These are phyloP conservation scores for Molothrus ater DNA, from an alignment of 2,797 vertebrate species.

Conservation along the genomic window DNA sequence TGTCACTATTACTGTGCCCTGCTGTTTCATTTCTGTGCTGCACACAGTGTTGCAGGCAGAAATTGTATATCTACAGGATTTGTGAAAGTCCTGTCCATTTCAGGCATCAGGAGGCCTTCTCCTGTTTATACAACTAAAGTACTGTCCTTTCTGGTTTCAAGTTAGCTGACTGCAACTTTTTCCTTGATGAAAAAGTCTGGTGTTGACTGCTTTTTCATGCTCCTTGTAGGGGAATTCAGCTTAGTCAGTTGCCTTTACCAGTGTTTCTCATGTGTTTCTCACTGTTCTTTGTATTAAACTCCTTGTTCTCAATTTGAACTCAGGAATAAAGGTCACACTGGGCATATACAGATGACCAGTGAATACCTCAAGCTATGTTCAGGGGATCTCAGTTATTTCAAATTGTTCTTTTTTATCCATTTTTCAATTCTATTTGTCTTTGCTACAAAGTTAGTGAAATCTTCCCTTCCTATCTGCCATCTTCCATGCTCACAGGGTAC, in stretches of 20 bases:
- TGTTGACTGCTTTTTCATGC: not conserved
- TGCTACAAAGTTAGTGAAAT: not conserved
- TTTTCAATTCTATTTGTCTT: constrained; percentile 15
- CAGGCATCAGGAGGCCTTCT: not conserved
- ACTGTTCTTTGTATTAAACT: not conserved
- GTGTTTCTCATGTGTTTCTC: not conserved
- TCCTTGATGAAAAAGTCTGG: not conserved
- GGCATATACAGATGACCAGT: not conserved
- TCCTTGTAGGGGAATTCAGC: not conserved
- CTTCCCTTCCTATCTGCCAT: not conserved
- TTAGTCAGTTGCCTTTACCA: not conserved
- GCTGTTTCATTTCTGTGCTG: not conserved
- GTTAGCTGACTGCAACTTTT: not conserved
- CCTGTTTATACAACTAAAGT: not conserved
- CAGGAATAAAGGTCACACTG: not conserved
- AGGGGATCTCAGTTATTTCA: not conserved
- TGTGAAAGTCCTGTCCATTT: not conserved
- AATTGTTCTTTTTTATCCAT: not conserved
- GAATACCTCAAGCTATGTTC: not conserved
- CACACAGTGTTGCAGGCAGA: not conserved
- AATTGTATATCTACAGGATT: not conserved
- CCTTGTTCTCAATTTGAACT: not conserved
- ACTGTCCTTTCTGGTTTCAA: not conserved
- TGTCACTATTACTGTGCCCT: not conserved
- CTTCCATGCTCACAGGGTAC: not conserved